Base-by-base conservation (phyloP, 2,797 vertebrate genomes). In the Sebastiscus albofasciatus region DNA sequence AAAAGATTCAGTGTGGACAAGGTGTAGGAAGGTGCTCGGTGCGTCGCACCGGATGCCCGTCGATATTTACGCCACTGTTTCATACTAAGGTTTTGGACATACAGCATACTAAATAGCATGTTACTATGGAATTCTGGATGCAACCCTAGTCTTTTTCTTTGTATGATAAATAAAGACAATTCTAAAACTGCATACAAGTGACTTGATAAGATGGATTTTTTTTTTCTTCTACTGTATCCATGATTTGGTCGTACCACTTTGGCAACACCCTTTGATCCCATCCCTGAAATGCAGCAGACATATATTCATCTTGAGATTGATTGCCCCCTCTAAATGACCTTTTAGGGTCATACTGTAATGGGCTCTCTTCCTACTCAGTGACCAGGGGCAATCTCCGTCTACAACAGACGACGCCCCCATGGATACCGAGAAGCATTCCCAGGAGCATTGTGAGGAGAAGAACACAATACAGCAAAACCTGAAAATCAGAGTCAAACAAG, bases 271-370 rank as follows among this genome's bases (percentile, higher is more conserved):
- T 77, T 61, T 79, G 54, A 69, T 79, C 79, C 79, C 46, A 65
- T 76, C 68, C 67, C 72, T 89, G 76, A 90, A 75, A 84, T 72
- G 86, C 33, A 85, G 67, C 67, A 76, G 87, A 90, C 82, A 79
- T 86, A 88, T 92, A 88, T 92, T 92, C 87, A 93, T 91, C 79
- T 77, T 55, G 71, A 93, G 90, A 95, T 92, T 92, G 93, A 93
- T 92, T 89, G 82, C 90, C 86, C 87, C 88, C 79, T 87, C 79
- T 79, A 65, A 89, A 88, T 90, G 89, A 92, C 91, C 91, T 84
- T 86, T 56, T 39, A 24, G 87, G 93, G 93, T 94, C 91, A 89
- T 14, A 46, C 87, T 81, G 85, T 94, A 94, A 95, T 92, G 87
- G 83, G 91, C 90, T 90, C 34, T 76, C 89, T 93, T 94, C 92